Conservation (phyloP, 2,113 vertebrate species). For the Hystrix brachyura region DNA sequence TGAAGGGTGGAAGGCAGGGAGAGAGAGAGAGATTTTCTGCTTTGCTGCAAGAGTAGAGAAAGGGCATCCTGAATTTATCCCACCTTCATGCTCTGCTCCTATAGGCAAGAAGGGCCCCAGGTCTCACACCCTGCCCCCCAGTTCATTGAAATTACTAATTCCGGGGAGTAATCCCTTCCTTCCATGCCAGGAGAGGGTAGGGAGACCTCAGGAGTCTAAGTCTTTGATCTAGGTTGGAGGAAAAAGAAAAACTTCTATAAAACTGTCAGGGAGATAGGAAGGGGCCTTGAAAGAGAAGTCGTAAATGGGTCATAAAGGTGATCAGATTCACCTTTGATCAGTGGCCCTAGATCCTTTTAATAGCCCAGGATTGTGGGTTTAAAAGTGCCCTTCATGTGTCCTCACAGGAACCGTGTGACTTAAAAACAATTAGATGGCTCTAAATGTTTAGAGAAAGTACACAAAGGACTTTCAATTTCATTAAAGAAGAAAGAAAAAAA, state of each 20-base stretch:
- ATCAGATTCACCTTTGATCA: conserved; percentile 79
- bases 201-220: conserved; percentile 31
- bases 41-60: neutral
- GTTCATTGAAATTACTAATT: conserved; percentile 66
- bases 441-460: conserved; percentile 31
- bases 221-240: conserved; percentile 76
- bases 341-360: conserved; percentile 53
- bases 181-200: conserved; percentile 6
- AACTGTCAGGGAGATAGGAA: conserved; percentile 64
- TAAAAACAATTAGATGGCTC: conserved; percentile 68
- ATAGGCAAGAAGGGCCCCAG: neutral
- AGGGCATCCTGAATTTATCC: neutral
- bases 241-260: conserved; percentile 77
- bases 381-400: conserved; percentile 34
- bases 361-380: conserved; percentile 63
- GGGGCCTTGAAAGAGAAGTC: conserved; percentile 45
- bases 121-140: neutral
- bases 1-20: neutral
- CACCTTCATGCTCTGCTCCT: neutral
- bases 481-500: neutral
- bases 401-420: conserved; percentile 42
- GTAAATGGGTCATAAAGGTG: conserved; percentile 43
- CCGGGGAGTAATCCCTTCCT: conserved; percentile 74
- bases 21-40: neutral
- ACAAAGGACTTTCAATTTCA: conserved; percentile 69